These are phyloP conservation scores for Apis cerana DNA, from an alignment of 1,140 invertebrate genomes.

Conservation along the genomic window DNA sequence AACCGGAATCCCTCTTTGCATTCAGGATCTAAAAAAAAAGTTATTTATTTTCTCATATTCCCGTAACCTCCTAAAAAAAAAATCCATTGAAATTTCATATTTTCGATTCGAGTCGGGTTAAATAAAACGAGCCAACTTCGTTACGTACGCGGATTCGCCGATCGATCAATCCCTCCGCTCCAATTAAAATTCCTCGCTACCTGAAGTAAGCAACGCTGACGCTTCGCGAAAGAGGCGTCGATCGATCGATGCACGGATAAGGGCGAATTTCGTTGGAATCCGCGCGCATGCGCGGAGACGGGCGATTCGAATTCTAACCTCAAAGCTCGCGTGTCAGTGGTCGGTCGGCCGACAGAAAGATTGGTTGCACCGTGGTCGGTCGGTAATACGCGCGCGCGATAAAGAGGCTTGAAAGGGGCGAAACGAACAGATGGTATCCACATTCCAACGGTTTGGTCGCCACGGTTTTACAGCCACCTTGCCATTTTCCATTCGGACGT, in stretches of 20 bases:
- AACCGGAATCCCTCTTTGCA: not conserved
- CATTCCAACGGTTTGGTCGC: slow-evolving; percentile 13
- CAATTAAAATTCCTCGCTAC: not conserved
- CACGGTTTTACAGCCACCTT: slow-evolving; percentile 18
- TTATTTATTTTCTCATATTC: too few species aligned
- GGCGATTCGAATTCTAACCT: slow-evolving; percentile 23
- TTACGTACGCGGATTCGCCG: not conserved
- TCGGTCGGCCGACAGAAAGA: slow-evolving; percentile 4
- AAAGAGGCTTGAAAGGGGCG: slow-evolving; percentile 8
- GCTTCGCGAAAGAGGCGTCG: not conserved
- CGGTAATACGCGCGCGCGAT: slow-evolving; percentile 4
- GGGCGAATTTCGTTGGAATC: slow-evolving; percentile 14
- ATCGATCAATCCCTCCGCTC: not conserved
- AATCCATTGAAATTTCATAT: not conserved
- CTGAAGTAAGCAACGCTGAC: not conserved
- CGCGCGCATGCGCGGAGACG: not conserved
- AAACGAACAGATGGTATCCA: slow-evolving; percentile 30
- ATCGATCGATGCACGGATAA: not conserved
- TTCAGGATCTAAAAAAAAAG: not conserved
- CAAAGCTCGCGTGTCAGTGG: slow-evolving; percentile 1
- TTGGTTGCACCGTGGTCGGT: slow-evolving; percentile 6
- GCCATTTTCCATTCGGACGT: slow-evolving; percentile 32
- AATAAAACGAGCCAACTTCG: too few species aligned
- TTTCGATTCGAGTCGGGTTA: too few species aligned
- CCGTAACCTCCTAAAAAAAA: not conserved